These are phyloP conservation scores for Nudaria mundana DNA, from an alignment of 2,888 invertebrate genomes.

Conservation along the genomic window DNA sequence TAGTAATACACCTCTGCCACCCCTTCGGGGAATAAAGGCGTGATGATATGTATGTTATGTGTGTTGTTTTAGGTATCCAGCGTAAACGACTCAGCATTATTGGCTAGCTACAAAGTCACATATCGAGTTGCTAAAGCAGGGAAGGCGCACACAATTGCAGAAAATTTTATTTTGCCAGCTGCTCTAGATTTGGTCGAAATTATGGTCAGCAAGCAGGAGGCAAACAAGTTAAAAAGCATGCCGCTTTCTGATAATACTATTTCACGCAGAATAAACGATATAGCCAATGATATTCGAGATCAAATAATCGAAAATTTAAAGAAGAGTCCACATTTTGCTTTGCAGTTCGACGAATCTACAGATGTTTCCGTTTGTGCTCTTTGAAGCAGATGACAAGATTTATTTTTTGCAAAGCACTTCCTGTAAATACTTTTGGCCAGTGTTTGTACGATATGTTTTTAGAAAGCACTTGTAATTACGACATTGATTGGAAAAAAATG, in stretches of 20 bases:
- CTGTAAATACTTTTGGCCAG: conserved; percentile 26
- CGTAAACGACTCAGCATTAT: conserved; percentile 21
- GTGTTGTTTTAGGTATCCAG: conserved; percentile 3
- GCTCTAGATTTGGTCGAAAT: background rate
- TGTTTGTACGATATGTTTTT: conserved; percentile 10
- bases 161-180: background rate
- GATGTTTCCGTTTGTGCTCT: conserved; percentile 32
- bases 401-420: conserved; percentile 33
- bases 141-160: conserved; percentile 27
- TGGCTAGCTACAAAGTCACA: conserved; percentile 4
- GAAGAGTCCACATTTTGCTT: conserved; percentile 25
- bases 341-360: conserved; percentile 36
- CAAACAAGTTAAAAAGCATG: conserved; percentile 26
- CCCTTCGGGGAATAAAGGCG: too few relatives aligned
- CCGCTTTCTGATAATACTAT: conserved; percentile 8
- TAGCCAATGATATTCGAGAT: conserved; percentile 24
- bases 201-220: conserved; percentile 9
- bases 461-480: background rate
- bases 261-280: conserved; percentile 33
- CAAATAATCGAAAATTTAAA: conserved; percentile 20
- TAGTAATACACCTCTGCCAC: too few relatives aligned
- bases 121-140: conserved; percentile 19
- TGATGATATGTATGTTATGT: too few relatives aligned
- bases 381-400: conserved; percentile 30
- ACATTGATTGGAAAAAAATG: conserved; percentile 15